These are phyloP conservation scores for Smittia sp. DNA, from an alignment of 2,888 invertebrate species.

Conservation along the genomic window DNA sequence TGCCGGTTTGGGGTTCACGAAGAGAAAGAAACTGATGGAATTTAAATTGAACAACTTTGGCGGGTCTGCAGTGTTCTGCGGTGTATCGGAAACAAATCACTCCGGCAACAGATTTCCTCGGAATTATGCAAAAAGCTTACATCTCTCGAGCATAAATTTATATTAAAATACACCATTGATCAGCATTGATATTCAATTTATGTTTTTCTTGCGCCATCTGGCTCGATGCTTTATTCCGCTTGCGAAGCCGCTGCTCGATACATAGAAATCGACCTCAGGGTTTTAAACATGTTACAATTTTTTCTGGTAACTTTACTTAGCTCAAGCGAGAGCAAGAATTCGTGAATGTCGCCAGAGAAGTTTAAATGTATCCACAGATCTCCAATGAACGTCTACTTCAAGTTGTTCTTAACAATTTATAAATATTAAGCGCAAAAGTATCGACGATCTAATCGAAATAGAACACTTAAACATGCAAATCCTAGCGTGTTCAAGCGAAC, in stretches of 20 bases:
- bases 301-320: too few relatives aligned
- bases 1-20: too few relatives aligned
- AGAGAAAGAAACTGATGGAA: conserved; percentile 2
- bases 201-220: conserved; percentile 21
- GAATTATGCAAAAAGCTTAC: neutral
- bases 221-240: neutral
- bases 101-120: neutral
- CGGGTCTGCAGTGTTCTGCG: neutral
- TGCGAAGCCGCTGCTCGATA: too few relatives aligned
- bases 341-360: too few relatives aligned
- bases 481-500: neutral
- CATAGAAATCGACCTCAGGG: too few relatives aligned
- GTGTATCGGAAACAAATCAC: conserved; percentile 15
- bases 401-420: too few relatives aligned
- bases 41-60: conserved; percentile 10
- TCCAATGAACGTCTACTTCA: too few relatives aligned
- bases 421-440: too few relatives aligned
- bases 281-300: too few relatives aligned
- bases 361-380: too few relatives aligned
- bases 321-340: too few relatives aligned
- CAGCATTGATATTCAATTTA: conserved; percentile 38
- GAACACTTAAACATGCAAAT: neutral
- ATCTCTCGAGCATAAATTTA: conserved; percentile 17
- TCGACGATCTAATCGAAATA: too few relatives aligned
- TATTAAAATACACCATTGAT: conserved; percentile 37